These are phyloP conservation scores for Cyphomyrmex costatus DNA, from an alignment of 1,140 invertebrate genomes.

Conservation along the genomic window DNA sequence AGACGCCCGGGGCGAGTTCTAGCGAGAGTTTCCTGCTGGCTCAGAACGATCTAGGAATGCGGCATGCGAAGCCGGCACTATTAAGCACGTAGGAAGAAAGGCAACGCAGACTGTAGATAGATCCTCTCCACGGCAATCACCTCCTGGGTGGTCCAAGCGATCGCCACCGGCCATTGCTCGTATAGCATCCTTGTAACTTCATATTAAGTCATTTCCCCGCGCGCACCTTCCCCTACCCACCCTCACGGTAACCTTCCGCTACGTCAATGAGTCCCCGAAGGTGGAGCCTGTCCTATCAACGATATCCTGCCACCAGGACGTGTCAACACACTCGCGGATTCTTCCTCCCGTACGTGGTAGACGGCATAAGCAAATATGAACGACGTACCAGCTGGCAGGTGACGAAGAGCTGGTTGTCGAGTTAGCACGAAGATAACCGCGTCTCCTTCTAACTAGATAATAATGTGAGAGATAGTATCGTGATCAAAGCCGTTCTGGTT, in stretches of 20 bases:
- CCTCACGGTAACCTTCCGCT: slow-evolving; percentile 47
- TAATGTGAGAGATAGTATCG: slow-evolving; percentile 46
- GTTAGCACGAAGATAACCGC: slow-evolving; percentile 48
- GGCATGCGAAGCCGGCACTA: slow-evolving; percentile 64
- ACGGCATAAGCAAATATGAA: slow-evolving; percentile 18
- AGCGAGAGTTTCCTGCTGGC: slow-evolving; percentile 77
- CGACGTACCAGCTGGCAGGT: slow-evolving; percentile 36
- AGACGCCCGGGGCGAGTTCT: slow-evolving; percentile 47
- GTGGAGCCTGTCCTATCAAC: slow-evolving; percentile 55
- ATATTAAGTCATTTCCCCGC: slow-evolving; percentile 78
- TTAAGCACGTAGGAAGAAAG: slow-evolving; percentile 68
- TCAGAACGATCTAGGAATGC: slow-evolving; percentile 79
- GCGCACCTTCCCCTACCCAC: slow-evolving; percentile 22
- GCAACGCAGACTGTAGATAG: slow-evolving; percentile 69
- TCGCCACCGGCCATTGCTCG: slow-evolving; percentile 78
- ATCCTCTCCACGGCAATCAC: slow-evolving; percentile 82
- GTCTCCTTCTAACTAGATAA: slow-evolving; percentile 48
- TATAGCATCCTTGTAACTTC: slow-evolving; percentile 67
- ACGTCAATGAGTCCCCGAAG: slow-evolving; percentile 70
- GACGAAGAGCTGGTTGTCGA: slow-evolving; percentile 47
- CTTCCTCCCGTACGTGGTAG: slow-evolving; percentile 5
- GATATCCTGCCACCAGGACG: slow-evolving; percentile 37
- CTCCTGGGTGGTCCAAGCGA: slow-evolving; percentile 81
- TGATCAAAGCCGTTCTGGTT: not conserved
- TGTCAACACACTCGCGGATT: slow-evolving; percentile 46